These are phyloP conservation scores for Lithophane leautieri DNA, from an alignment of 2,888 invertebrate species.

Conservation along the genomic window DNA sequence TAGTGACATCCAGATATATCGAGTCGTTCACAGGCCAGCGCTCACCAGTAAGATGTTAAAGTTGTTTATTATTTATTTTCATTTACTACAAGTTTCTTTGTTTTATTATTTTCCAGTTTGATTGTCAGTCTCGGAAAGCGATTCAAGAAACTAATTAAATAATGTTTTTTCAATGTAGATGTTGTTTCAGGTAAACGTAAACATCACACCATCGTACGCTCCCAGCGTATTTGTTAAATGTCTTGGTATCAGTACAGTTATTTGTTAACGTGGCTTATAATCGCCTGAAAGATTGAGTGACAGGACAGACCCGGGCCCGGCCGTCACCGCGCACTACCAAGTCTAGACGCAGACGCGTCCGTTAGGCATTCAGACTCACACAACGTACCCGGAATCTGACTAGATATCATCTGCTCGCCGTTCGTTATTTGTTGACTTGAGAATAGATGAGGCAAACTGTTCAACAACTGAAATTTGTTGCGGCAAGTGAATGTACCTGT, in stretches of 20 bases:
- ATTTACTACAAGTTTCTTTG: slow-evolving; percentile 16
- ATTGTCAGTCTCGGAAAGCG: slow-evolving; percentile 18
- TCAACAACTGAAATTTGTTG: slow-evolving; percentile 56
- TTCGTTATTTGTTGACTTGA: slow-evolving; percentile 77
- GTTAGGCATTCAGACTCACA: slow-evolving; percentile 86
- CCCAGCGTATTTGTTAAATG: slow-evolving; percentile 78
- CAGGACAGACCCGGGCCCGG: slow-evolving; percentile 76
- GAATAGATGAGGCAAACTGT: slow-evolving; percentile 68
- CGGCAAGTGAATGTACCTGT: slow-evolving; percentile 1
- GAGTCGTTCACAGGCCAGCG: slow-evolving; percentile 32
- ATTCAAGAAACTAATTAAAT: slow-evolving; percentile 20
- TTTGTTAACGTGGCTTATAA: slow-evolving; percentile 77
- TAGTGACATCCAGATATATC: slow-evolving; percentile 52
- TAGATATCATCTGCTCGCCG: slow-evolving; percentile 84
- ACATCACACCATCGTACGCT: slow-evolving; percentile 55
- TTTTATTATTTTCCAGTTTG: slow-evolving; percentile 25
- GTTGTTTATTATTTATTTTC: slow-evolving; percentile 43
- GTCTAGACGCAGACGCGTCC: slow-evolving; percentile 79
- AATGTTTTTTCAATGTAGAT: background rate
- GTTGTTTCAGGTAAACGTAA: background rate
- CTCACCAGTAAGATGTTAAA: slow-evolving; percentile 36
- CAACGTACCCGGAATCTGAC: slow-evolving; percentile 83
- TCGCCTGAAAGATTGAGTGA: slow-evolving; percentile 83
- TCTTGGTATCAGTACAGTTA: slow-evolving; percentile 78
- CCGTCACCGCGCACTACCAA: slow-evolving; percentile 76